Conservation (phyloP, 2,888 invertebrate genomes). For the Mamestra brassicae region DNA sequence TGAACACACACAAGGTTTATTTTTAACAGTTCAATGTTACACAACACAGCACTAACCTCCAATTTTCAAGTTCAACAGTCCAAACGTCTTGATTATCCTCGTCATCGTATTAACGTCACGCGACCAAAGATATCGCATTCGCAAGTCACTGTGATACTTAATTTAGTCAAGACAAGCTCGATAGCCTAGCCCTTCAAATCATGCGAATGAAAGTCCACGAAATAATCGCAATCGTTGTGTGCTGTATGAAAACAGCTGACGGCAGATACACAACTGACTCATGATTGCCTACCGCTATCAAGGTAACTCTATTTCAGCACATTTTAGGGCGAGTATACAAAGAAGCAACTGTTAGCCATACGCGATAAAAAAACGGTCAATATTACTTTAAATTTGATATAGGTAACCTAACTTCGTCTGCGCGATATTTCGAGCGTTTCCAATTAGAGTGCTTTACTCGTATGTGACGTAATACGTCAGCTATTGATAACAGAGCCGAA, state of each 20-base stretch:
- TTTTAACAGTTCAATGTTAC: constrained; percentile 23
- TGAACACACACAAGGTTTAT: constrained; percentile 28
- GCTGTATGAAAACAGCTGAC: constrained; percentile 60
- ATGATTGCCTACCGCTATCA: constrained; percentile 59
- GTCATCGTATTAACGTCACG: constrained; percentile 69
- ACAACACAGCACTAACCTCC: constrained; percentile 76
- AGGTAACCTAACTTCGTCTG: background rate
- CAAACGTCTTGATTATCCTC: constrained; percentile 68
- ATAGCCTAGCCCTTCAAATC: background rate
- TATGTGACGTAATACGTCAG: constrained; percentile 30
- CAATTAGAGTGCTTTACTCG: constrained; percentile 30
- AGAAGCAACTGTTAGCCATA: constrained; percentile 20
- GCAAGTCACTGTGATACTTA: constrained; percentile 33
- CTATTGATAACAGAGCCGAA: constrained; percentile 53
- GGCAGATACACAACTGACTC: constrained; percentile 23
- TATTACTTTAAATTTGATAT: constrained; percentile 18
- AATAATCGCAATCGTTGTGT: constrained; percentile 27
- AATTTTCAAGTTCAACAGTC: constrained; percentile 74
- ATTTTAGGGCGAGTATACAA: constrained; percentile 38
- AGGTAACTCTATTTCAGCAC: constrained; percentile 54
- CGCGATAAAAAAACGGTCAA: constrained; percentile 12
- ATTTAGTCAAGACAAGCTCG: constrained; percentile 2
- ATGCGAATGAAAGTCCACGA: constrained; percentile 17
- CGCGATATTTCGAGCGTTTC: constrained; percentile 40
- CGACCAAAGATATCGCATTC: constrained; percentile 17